Conservation (phyloP, 1,140 invertebrate genomes). For the Microplitis demolitor region DNA sequence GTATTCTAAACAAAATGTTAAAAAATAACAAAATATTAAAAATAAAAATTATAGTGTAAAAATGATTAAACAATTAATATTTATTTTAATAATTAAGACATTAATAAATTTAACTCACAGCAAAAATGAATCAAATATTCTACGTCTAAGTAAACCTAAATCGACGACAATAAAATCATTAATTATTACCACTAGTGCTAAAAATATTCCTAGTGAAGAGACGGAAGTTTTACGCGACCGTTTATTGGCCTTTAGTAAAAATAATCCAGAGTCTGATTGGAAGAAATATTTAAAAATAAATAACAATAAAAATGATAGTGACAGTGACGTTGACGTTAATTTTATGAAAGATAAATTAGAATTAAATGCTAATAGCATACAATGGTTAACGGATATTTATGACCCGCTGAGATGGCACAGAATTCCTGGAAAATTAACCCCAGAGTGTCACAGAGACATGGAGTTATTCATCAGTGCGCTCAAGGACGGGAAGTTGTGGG, state of each 20-base stretch:
- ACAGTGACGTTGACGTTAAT: slow-evolving; percentile 46
- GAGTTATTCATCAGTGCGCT: slow-evolving; percentile 64
- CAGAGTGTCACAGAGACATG: slow-evolving; percentile 64
- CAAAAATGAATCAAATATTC: slow-evolving; percentile 41
- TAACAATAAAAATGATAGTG: slow-evolving; percentile 36
- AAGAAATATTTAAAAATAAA: slow-evolving; percentile 44
- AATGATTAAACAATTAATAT: too few relatives aligned
- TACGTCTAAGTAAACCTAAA: slow-evolving; percentile 40
- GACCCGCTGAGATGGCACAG: slow-evolving; percentile 70
- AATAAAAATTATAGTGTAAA: too few relatives aligned
- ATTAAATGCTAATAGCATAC: slow-evolving; percentile 59
- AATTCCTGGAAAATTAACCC: slow-evolving; percentile 51
- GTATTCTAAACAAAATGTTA: too few relatives aligned
- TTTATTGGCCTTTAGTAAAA: slow-evolving; percentile 47
- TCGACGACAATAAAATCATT: not conserved
- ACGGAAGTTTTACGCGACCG: not conserved
- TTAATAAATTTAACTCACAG: too few relatives aligned
- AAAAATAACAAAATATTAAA: too few relatives aligned
- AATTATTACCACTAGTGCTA: not conserved
- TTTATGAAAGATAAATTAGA: slow-evolving; percentile 51
- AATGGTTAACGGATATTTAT: slow-evolving; percentile 69
- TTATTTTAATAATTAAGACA: too few relatives aligned
- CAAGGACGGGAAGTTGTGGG: slow-evolving; percentile 68
- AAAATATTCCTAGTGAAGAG: slow-evolving; percentile 24
- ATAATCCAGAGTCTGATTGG: slow-evolving; percentile 58